Evolutionary conservation across 2,113 vertebrate species (phyloP).

Genomic region (Panurus biarmicus): DNA sequence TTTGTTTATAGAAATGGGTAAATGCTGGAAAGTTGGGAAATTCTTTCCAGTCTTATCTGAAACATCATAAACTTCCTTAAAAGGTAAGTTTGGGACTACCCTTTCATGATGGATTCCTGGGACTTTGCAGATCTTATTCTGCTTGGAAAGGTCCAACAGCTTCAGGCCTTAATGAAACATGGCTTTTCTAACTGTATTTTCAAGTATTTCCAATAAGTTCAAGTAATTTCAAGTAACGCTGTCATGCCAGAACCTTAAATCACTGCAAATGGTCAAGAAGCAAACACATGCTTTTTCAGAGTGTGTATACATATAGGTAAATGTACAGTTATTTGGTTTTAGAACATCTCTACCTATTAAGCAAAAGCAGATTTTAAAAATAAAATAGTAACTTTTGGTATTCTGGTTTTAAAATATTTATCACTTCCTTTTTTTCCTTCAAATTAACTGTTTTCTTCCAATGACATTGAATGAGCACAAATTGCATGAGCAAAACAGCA

Average conservation of each 20-base stretch:
- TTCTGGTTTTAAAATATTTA: neutral
- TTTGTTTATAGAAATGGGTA: neutral
- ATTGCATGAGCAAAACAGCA: neutral
- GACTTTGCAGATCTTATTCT: neutral
- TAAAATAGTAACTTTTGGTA: neutral
- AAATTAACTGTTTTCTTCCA: neutral
- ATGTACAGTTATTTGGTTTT: neutral
- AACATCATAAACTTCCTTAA: neutral
- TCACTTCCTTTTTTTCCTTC: neutral
- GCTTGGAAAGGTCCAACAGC: neutral
- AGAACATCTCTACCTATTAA: neutral
- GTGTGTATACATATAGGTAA: neutral
- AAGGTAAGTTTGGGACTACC: neutral
- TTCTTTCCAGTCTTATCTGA: constrained; percentile 19
- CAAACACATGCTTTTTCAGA: neutral
- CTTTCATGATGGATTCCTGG: neutral
- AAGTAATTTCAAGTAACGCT: neutral
- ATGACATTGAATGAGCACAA: neutral
- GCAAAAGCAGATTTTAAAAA: neutral
- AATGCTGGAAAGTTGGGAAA: neutral
- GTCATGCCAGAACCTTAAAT: neutral
- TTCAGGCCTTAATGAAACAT: neutral
- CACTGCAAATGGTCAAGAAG: neutral
- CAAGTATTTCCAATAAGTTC: neutral
- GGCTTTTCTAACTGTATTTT: neutral